phyloP scores from a whole-genome alignment of 2,888 invertebrate genomes.

The Drosophila picticornis region DNA sequence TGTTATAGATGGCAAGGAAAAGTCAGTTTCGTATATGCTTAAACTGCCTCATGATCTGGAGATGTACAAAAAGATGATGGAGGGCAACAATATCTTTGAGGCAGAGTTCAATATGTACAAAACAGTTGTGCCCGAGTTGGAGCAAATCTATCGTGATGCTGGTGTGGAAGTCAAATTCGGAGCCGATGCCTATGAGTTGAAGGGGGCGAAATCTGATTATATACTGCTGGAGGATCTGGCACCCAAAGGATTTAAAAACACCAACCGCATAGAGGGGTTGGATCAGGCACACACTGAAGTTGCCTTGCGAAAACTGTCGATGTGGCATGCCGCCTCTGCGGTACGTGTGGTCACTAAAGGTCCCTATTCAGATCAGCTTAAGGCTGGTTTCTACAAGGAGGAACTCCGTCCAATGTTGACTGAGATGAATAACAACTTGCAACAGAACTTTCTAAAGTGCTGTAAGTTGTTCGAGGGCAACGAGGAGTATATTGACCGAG shows the following conservation, averaged over 20 bases:
- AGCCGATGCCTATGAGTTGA: constrained; percentile 69
- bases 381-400: constrained; percentile 41
- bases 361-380: constrained; percentile 42
- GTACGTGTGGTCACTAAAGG: constrained; percentile 65
- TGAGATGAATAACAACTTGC: constrained; percentile 36
- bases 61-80: constrained; percentile 44
- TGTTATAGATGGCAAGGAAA: constrained; percentile 43
- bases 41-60: constrained; percentile 60
- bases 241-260: constrained; percentile 69
- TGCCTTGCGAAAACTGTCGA: constrained; percentile 73
- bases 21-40: constrained; percentile 63
- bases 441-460: constrained; percentile 38
- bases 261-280: constrained; percentile 73
- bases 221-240: constrained; percentile 77
- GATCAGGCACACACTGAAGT: constrained; percentile 72
- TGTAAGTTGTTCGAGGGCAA: constrained; percentile 43
- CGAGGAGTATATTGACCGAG: constrained; percentile 52
- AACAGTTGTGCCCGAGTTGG: constrained; percentile 74
- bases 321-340: constrained; percentile 82
- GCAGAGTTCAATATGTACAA: constrained; percentile 73
- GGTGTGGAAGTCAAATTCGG: constrained; percentile 71
- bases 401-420: constrained; percentile 29
- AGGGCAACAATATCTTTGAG: constrained; percentile 65
- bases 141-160: constrained; percentile 67
- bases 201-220: constrained; percentile 47